These are phyloP conservation scores for Euura lappo DNA, from an alignment of 1,140 invertebrate species.

Conservation along the genomic window DNA sequence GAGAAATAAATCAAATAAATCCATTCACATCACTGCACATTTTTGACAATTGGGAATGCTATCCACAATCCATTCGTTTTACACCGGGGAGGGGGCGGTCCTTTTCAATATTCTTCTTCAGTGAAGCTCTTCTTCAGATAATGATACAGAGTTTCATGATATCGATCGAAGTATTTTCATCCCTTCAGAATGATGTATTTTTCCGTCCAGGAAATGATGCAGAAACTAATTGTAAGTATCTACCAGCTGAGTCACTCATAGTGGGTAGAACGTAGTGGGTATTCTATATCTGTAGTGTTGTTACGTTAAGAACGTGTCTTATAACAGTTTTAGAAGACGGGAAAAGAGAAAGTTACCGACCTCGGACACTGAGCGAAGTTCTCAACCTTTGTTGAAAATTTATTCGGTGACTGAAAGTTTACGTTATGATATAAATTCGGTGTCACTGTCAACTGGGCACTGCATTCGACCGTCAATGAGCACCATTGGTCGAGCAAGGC, in stretches of 20 bases:
- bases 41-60: too few species aligned
- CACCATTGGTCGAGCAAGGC: constrained; percentile 49
- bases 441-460: not conserved
- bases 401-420: constrained; percentile 20
- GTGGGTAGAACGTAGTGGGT: not conserved
- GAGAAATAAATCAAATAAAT: too few species aligned
- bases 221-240: not conserved
- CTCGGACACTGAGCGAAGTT: constrained; percentile 38
- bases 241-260: not conserved
- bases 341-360: constrained; percentile 53
- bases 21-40: too few species aligned
- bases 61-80: too few species aligned
- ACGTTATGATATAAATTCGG: constrained; percentile 10
- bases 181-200: not conserved
- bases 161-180: not conserved
- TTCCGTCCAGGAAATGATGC: not conserved
- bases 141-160: not conserved
- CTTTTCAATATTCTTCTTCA: too few species aligned
- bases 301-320: not conserved
- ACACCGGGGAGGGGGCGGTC: too few species aligned
- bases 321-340: constrained; percentile 31
- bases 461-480: constrained; percentile 30
- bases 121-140: too few species aligned
- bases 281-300: not conserved
- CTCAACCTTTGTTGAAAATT: constrained; percentile 35